Evolutionary conservation across 2,888 invertebrate genomes (phyloP), one percentile per base, ranked within the genome.

Genomic region (Cyrtodaria siliqua): DNA sequence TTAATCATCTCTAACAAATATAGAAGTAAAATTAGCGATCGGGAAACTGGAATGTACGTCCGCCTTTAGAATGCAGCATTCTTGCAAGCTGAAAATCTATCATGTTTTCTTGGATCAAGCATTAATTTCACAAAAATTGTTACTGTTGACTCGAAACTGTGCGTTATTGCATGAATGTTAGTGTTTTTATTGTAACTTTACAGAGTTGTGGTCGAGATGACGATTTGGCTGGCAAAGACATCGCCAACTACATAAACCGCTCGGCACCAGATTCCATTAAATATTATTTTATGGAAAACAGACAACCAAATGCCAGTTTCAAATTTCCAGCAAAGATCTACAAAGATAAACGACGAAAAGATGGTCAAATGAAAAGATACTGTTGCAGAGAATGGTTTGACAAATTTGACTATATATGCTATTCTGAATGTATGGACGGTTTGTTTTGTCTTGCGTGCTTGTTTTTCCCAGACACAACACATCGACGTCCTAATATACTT

Each of bases 381-480:
- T 63, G 63, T 24, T 38, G 23, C 18, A 24, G 40, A 38, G 53
- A 53, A 38, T 53, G 63, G 53, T 63, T 53, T 53, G 16, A 52
- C 2, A 63, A 33, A 29, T 63, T 63, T 42, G 26, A 20, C 3
- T 63, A 40, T 26, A 52, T 53, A 38, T 53, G n/a, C 14, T 62
- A 62, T 38, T 62, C 59, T 14, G 26, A 59, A 44, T 14, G 38
- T 23, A 23, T 20, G 16, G 64, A 42, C 18, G 55, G 64, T 1
- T 56, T 64, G 27, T 64, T 53, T 18, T 53, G 64, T 47, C 44
- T 64, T 8, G 55, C 64, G 1, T 62, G 62, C 52, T 8, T 62
- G 52, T 26, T 52, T 33, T 62, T 76, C 38, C 71, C 71, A 4
- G 53, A 71, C 29, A 77, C 60, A 14, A 33, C 57, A 18, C 64